phyloP scores from a whole-genome alignment of 2,797 vertebrate species.

The Telmatherina bonti region DNA sequence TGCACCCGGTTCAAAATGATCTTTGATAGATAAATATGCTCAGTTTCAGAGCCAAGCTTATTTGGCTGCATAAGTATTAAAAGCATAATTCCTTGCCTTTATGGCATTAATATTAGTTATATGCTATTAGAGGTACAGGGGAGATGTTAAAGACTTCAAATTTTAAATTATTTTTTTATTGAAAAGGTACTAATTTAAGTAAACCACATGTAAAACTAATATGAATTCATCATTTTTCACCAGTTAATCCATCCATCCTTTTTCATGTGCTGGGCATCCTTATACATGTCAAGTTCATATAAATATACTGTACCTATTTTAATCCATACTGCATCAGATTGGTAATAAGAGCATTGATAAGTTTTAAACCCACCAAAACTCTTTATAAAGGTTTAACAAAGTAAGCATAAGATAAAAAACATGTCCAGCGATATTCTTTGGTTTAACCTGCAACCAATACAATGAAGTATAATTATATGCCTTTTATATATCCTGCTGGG shows the following conservation, averaged over 20 bases:
- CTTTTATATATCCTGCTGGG: conserved; percentile 9
- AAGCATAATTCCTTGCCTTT: not conserved
- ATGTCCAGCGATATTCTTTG: not conserved
- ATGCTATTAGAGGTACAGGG: not conserved
- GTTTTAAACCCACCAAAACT: not conserved
- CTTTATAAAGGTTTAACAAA: not conserved
- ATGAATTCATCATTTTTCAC: not conserved
- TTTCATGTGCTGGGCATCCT: conserved; percentile 1
- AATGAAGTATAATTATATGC: not conserved
- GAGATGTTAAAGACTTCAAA: not conserved
- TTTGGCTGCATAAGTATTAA: not conserved
- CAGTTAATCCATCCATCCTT: conserved; percentile 24
- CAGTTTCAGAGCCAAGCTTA: not conserved
- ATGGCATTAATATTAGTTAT: not conserved
- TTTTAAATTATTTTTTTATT: not conserved
- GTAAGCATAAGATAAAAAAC: not conserved
- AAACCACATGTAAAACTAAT: not conserved
- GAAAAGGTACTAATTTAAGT: not conserved
- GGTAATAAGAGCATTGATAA: not conserved
- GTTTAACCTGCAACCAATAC: conserved; percentile 6
- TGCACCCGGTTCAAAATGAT: not conserved
- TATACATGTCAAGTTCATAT: conserved; percentile 8
- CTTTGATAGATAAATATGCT: not conserved
- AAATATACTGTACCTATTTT: not conserved
- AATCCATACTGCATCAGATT: not conserved